Evolutionary conservation across 2,113 vertebrate species (phyloP).

Genomic region (Cairina moschata): DNA sequence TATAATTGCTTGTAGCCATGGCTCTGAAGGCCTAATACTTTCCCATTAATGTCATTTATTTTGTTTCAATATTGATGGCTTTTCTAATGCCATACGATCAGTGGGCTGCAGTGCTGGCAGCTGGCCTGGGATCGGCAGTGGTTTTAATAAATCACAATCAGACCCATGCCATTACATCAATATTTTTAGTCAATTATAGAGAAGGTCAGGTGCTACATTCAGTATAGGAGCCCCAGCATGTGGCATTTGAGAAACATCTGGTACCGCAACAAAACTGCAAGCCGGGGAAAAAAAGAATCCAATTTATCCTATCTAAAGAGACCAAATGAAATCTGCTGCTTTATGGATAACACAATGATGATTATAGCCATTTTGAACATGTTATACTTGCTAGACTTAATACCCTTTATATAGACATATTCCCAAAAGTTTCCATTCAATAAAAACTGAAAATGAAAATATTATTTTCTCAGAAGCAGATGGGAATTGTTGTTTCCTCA

Average conservation of each 20-base stretch:
- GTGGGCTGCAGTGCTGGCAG: slow-evolving; percentile 94
- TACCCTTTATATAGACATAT: slow-evolving; percentile 89
- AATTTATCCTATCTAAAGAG: slow-evolving; percentile 87
- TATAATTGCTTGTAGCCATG: slow-evolving; percentile 87
- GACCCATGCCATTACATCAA: slow-evolving; percentile 98
- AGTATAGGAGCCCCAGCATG: slow-evolving; percentile 85
- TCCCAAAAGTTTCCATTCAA: slow-evolving; percentile 99
- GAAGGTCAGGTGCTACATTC: slow-evolving; percentile 97
- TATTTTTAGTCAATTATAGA: slow-evolving; percentile 99
- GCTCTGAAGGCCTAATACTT: slow-evolving; percentile 86
- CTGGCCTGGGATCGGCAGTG: slow-evolving; percentile 91
- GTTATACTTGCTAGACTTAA: slow-evolving; percentile 85
- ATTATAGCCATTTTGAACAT: slow-evolving; percentile 88
- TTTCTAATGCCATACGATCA: slow-evolving; percentile 98
- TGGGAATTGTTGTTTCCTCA: slow-evolving; percentile 99
- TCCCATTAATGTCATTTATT: slow-evolving; percentile 96
- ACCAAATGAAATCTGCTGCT: slow-evolving; percentile 91
- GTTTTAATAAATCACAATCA: slow-evolving; percentile 99
- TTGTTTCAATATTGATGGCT: slow-evolving; percentile 97
- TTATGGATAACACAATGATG: slow-evolving; percentile 87
- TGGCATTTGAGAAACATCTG: slow-evolving; percentile 95
- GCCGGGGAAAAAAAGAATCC: slow-evolving; percentile 79
- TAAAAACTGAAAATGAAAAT: slow-evolving; percentile 99
- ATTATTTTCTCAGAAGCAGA: slow-evolving; percentile 96
- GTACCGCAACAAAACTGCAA: slow-evolving; percentile 85